Percentiles rank a stretch among this genome's conserved stretches.
These are phyloP conservation scores for Brachynemurus nebulosus DNA, from an alignment of 2,888 invertebrate genomes.

Conservation along the genomic window DNA sequence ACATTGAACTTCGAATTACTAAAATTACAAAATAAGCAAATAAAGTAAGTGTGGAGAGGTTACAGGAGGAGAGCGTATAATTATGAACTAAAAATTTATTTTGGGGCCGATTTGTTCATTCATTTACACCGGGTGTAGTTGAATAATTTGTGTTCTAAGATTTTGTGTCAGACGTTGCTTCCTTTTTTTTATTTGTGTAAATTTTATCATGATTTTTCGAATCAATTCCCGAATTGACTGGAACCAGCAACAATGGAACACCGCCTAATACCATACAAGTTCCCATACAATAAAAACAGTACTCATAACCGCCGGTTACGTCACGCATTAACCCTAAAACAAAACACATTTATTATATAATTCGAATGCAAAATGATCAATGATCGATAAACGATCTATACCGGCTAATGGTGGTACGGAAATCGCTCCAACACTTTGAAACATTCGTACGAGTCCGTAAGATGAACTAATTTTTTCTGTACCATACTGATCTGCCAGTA, in stretches of 20 bases:
- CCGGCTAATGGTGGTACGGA: conserved; percentile 60
- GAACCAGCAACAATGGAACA: conserved; percentile 43
- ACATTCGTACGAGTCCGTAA: conserved; percentile 61
- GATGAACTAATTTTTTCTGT: conserved; percentile 61
- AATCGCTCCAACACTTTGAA: conserved; percentile 59
- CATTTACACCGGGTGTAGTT: too few species aligned
- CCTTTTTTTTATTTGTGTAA: not conserved
- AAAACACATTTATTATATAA: not conserved
- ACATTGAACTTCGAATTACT: too few species aligned
- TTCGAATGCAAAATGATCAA: not conserved
- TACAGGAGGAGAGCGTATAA: too few species aligned
- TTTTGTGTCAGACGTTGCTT: too few species aligned
- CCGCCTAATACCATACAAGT: conserved; percentile 60
- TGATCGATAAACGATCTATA: conserved; percentile 18
- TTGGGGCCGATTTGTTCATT: too few species aligned
- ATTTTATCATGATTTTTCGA: not conserved
- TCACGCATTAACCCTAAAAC: conserved; percentile 45
- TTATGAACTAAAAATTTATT: too few species aligned
- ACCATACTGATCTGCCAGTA: conserved; percentile 59
- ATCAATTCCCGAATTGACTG: not conserved
- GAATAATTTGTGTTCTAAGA: too few species aligned
- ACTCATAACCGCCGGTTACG: conserved; percentile 54
- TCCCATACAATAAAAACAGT: conserved; percentile 64
- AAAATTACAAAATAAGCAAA: too few species aligned
- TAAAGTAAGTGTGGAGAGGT: too few species aligned